phyloP scores from a whole-genome alignment of 2,888 invertebrate genomes.

The Andricus curvator region DNA sequence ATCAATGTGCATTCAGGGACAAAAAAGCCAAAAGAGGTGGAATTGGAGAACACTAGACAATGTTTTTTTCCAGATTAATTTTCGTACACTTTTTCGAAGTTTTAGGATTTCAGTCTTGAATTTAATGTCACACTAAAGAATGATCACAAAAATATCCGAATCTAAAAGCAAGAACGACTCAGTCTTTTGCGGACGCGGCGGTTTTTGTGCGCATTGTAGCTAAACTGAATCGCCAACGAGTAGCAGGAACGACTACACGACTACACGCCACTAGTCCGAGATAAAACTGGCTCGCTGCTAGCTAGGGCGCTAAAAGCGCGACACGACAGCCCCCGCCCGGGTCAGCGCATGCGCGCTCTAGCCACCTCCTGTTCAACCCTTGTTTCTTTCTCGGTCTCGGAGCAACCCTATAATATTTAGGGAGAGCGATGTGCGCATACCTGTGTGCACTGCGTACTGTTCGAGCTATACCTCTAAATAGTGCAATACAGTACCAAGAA shows the following conservation, averaged over 20 bases:
- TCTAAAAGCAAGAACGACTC: neutral
- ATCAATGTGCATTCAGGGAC: neutral
- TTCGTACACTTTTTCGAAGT: neutral
- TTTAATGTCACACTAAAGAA: neutral
- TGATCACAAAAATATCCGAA: neutral
- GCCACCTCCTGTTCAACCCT: constrained; percentile 60
- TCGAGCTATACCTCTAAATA: neutral
- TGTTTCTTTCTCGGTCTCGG: constrained; percentile 52
- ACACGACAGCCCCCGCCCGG: constrained; percentile 73
- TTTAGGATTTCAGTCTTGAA: neutral
- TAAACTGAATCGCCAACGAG: constrained; percentile 35
- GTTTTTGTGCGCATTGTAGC: constrained; percentile 25
- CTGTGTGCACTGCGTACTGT: neutral
- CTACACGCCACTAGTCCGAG: constrained; percentile 58
- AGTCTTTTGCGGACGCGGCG: constrained; percentile 7
- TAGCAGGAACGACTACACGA: constrained; percentile 48
- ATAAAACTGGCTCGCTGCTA: constrained; percentile 66
- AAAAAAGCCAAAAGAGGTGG: neutral
- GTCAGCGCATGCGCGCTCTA: constrained; percentile 66
- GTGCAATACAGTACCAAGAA: neutral
- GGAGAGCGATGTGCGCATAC: constrained; percentile 24
- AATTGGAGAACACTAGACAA: constrained; percentile 3
- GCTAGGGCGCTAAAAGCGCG: constrained; percentile 62
- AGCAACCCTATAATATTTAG: constrained; percentile 62
- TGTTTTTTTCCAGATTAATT: neutral